Conservation (phyloP, 1,140 invertebrate species). For the Hyles euphorbiae region DNA sequence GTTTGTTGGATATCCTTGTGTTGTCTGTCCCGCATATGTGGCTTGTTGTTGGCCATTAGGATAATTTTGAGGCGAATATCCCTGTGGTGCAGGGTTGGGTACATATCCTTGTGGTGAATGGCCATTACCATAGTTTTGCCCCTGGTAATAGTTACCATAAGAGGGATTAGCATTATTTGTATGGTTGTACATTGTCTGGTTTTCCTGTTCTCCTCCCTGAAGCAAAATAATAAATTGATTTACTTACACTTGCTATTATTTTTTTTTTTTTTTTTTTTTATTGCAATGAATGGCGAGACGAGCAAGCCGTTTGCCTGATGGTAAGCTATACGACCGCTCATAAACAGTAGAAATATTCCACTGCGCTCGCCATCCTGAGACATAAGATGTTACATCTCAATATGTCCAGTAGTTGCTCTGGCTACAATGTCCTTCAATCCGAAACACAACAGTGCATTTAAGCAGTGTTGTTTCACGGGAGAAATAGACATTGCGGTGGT, state of each 20-base stretch:
- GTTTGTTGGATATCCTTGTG: conserved; percentile 55
- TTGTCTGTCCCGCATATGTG: conserved; percentile 44
- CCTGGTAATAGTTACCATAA: conserved; percentile 79
- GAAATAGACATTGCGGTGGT: no score
- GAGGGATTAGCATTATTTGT: conserved; percentile 55
- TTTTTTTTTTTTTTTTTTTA: no score
- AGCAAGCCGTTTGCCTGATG: no score
- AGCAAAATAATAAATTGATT: conserved; percentile 5
- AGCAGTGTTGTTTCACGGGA: no score
- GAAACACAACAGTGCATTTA: no score
- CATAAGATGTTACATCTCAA: no score
- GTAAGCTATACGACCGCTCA: no score
- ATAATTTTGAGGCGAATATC: conserved; percentile 62
- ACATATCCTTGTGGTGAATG: conserved; percentile 67
- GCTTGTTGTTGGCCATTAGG: conserved; percentile 58
- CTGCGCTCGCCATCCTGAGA: no score
- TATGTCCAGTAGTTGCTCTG: no score
- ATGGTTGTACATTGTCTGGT: conserved; percentile 65
- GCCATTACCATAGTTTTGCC: conserved; percentile 72
- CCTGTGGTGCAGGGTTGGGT: conserved; percentile 63
- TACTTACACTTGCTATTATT: neutral
- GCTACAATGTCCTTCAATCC: no score
- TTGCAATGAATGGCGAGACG: no score
- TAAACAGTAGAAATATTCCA: no score
- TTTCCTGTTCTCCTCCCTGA: conserved; percentile 67